Evolutionary conservation across 2,113 vertebrate genomes (phyloP).

Genomic region (Xenopus laevis): DNA sequence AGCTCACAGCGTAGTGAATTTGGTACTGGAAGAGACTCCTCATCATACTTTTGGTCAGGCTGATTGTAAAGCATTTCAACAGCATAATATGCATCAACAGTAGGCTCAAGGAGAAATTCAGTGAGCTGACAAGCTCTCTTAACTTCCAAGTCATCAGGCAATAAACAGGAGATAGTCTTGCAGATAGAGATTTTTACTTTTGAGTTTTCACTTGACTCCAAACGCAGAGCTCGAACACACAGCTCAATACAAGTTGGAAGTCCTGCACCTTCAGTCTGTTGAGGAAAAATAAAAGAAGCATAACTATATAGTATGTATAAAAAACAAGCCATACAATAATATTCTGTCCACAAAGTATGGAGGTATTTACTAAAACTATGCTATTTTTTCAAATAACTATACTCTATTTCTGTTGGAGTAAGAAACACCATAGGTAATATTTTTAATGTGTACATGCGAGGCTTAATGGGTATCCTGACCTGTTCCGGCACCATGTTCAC

Average conservation of each 20-base stretch:
- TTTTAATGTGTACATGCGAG: no score
- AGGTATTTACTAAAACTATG: no score
- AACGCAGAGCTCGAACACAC: constrained; percentile 84
- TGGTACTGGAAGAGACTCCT: constrained; percentile 87
- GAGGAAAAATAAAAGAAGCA: constrained; percentile 5
- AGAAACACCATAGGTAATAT: no score
- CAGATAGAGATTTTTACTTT: constrained; percentile 90
- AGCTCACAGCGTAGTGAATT: constrained; percentile 95
- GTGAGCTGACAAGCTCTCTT: constrained; percentile 95
- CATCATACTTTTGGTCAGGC: constrained; percentile 94
- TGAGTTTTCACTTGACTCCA: constrained; percentile 80
- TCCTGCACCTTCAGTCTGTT: constrained; percentile 80
- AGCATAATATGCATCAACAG: constrained; percentile 93
- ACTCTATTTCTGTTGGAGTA: no score
- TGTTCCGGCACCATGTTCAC: no score
- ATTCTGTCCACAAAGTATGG: no score
- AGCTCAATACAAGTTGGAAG: constrained; percentile 88
- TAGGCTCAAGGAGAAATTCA: constrained; percentile 93
- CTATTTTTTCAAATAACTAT: no score
- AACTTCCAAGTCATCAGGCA: constrained; percentile 90
- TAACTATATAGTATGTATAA: background rate
- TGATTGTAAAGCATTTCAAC: constrained; percentile 96
- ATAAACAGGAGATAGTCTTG: constrained; percentile 93
- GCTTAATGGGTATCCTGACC: no score
- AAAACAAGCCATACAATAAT: no score